Evolutionary conservation across 2,797 vertebrate species (phyloP), one percentile per base, ranked within the genome.

Genomic region (Aulostomus chinensis): DNA sequence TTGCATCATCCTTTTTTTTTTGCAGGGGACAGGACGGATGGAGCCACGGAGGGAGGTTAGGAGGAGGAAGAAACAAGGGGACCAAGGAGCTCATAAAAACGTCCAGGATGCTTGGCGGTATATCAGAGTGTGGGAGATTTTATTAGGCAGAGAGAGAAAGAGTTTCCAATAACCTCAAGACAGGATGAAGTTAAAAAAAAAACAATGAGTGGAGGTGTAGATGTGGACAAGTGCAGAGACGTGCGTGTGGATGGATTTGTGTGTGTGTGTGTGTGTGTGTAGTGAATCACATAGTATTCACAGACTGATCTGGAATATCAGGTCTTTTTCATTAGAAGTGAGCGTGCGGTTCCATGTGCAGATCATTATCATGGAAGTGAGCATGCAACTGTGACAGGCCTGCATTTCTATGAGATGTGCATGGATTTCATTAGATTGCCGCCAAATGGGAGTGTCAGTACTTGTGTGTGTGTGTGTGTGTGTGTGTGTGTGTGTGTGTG

Each of bases 81-180:
- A 72, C 68, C 41, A 17, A 72, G 55, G 56, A 81, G 68, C 50
- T 66, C 58, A 78, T 89, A 85, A 89, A 89, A 84, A 83, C 57
- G 77, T 86, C 81, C 75, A 67, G 75, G 66, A 80, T 71, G 78
- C 55, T 86, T 89, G 84, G 83, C 80, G 47, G 71, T 78, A 68
- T 79, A 80, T 86, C 80, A 84, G 62, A 84, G 78, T 20, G 24
- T 52, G 65, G 60, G 54, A 60, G 54, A 67, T 83, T 84, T 86
- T 84, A 86, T 84, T 78, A 81, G 68, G 29, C 43, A 54, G 58
- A 67, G 69, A 78, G 57, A 69, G 61, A 63, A 53, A 51, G 42
- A 65, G 36, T 45, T 68, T 80, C 63, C 51, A 72, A 75, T 70
- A 80, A 78, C 14, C 42, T 36, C 17, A 4, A 40, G 61, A 56